These are phyloP conservation scores for Onychostoma macrolepis DNA, from an alignment of 2,113 vertebrate species.

Conservation along the genomic window DNA sequence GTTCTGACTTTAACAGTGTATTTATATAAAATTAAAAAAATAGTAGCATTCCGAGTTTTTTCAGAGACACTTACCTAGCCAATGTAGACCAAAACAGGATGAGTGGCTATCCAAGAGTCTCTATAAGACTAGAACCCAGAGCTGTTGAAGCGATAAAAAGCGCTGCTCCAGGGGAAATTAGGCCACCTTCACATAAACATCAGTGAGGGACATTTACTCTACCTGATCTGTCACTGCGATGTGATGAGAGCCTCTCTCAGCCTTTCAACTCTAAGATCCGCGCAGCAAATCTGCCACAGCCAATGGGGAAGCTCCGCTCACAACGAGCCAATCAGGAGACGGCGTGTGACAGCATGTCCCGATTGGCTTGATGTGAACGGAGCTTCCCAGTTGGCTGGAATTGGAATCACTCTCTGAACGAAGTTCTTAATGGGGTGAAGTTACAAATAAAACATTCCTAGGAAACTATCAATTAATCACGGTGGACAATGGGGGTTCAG, in stretches of 20 bases:
- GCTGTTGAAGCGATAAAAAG: background rate
- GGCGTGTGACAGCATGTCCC: background rate
- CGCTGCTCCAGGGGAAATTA: background rate
- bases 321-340: constrained; percentile 8
- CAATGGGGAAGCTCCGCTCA: constrained; percentile 1
- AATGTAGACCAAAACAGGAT: background rate
- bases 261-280: constrained; percentile 21
- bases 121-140: background rate
- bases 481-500: background rate
- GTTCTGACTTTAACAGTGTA: background rate
- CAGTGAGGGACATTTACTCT: constrained; percentile 33
- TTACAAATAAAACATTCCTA: constrained; percentile 55
- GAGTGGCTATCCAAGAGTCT: background rate
- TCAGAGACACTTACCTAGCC: constrained; percentile 29
- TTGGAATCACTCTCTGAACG: background rate
- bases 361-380: constrained; percentile 57
- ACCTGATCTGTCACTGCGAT: constrained; percentile 47
- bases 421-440: constrained; percentile 41
- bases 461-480: constrained; percentile 8
- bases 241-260: constrained; percentile 33
- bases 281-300: constrained; percentile 4
- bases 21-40: too few species aligned
- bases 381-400: constrained; percentile 54
- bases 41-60: background rate
- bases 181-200: background rate